Evolutionary conservation across 1,140 invertebrate genomes (phyloP).

Genomic region (Aphaenogaster rudis): DNA sequence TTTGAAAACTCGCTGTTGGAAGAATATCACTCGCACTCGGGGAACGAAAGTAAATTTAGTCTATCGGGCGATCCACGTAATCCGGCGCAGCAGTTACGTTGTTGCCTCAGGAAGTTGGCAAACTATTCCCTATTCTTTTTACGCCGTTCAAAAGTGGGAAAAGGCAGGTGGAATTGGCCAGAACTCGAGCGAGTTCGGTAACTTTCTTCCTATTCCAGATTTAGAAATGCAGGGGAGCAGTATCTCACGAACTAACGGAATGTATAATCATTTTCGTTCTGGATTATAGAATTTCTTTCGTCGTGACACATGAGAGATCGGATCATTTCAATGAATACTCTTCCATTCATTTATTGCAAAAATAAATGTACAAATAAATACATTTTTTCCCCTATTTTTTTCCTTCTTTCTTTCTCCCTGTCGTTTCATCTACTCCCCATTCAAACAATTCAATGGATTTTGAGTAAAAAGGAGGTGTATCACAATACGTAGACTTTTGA

Average conservation of each 20-base stretch:
- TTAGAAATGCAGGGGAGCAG: neutral
- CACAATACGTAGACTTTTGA: neutral
- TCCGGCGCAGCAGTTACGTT: constrained; percentile 17
- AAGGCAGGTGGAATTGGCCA: constrained; percentile 49
- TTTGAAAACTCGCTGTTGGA: constrained; percentile 15
- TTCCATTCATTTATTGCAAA: constrained; percentile 3
- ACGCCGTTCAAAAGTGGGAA: constrained; percentile 38
- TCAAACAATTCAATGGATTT: neutral
- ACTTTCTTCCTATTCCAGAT: constrained; percentile 22
- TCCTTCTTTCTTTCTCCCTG: neutral
- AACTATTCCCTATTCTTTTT: constrained; percentile 55
- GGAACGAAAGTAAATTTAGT: constrained; percentile 53
- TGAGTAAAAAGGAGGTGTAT: neutral
- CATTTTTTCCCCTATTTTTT: neutral
- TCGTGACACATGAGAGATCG: neutral
- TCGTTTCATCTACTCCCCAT: neutral
- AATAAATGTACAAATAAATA: neutral
- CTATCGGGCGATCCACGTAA: constrained; percentile 30
- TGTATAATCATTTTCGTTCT: neutral
- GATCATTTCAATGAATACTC: neutral
- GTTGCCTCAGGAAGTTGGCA: constrained; percentile 31
- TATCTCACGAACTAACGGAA: neutral
- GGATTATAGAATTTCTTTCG: neutral
- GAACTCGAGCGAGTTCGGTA: constrained; percentile 13
- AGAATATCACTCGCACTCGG: neutral